phyloP scores from a whole-genome alignment of 2,113 vertebrate genomes.

The Odocoileus virginianus region DNA sequence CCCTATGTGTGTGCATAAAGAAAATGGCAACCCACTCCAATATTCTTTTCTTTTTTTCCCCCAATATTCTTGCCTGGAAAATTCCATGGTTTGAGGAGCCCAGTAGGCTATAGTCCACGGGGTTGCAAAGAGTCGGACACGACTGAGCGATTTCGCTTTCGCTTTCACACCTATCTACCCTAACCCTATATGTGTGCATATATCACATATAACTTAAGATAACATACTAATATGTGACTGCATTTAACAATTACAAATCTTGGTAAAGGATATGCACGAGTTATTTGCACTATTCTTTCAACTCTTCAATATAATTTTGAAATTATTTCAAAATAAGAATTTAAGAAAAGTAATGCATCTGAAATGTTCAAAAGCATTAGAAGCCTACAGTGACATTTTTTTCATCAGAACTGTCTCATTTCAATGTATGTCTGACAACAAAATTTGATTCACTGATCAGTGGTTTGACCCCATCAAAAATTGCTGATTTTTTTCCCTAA shows the following conservation, averaged over 20 bases:
- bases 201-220: not conserved
- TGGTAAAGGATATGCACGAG: not conserved
- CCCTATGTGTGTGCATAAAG: too few species aligned
- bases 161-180: not conserved
- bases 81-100: too few species aligned
- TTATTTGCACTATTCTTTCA: not conserved
- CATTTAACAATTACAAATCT: not conserved
- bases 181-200: not conserved
- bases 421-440: not conserved
- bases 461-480: constrained; percentile 25
- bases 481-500: not conserved
- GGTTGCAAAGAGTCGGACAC: too few species aligned
- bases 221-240: not conserved
- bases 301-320: not conserved
- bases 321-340: constrained; percentile 27
- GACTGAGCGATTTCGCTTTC: too few species aligned
- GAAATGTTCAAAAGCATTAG: not conserved
- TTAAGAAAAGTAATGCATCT: constrained; percentile 1
- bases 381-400: constrained; percentile 16
- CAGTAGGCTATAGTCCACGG: too few species aligned
- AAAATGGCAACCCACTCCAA: too few species aligned
- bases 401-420: not conserved
- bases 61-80: too few species aligned
- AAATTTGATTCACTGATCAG: constrained; percentile 34
- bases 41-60: too few species aligned